Evolutionary conservation across 2,113 vertebrate genomes (phyloP).

Genomic region (Maccullochella peelii): DNA sequence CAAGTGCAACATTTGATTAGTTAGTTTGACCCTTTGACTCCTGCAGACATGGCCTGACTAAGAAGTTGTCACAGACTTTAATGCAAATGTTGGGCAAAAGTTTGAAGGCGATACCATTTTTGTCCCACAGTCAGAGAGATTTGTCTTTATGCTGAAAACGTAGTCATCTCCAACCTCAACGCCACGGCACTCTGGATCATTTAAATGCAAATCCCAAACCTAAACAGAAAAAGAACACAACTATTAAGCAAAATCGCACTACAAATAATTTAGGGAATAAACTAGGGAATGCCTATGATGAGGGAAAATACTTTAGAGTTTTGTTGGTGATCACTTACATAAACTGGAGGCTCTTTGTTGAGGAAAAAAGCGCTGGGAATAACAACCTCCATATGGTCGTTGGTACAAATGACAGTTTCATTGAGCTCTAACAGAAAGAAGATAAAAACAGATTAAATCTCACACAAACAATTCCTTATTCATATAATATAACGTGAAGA

Average conservation of each 20-base stretch:
- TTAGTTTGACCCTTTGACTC: conserved; percentile 14
- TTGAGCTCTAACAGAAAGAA: conserved; percentile 80
- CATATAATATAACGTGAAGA: not conserved
- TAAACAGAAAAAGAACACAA: conserved; percentile 40
- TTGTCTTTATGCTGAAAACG: conserved; percentile 83
- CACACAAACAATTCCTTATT: not conserved
- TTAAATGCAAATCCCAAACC: conserved; percentile 86
- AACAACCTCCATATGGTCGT: conserved; percentile 83
- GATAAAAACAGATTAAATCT: conserved; percentile 14
- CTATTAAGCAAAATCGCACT: not conserved
- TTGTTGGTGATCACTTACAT: conserved; percentile 68
- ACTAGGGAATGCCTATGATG: not conserved
- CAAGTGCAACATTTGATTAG: conserved; percentile 55
- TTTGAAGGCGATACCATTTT: conserved; percentile 61
- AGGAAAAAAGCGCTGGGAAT: conserved; percentile 85
- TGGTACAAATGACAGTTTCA: conserved; percentile 83
- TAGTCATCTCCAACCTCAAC: conserved; percentile 77
- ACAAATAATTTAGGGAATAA: not conserved
- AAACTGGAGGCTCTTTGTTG: conserved; percentile 83
- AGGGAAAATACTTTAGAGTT: not conserved
- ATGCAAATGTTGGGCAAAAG: not conserved
- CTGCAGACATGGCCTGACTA: not conserved
- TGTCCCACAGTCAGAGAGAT: conserved; percentile 82
- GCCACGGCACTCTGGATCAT: conserved; percentile 77
- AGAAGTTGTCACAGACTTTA: not conserved